A percentile compares a stretch with the other conserved stretches of the same genome.
These are phyloP conservation scores for Limenitis camilla DNA, from an alignment of 2,888 invertebrate genomes.

Conservation along the genomic window DNA sequence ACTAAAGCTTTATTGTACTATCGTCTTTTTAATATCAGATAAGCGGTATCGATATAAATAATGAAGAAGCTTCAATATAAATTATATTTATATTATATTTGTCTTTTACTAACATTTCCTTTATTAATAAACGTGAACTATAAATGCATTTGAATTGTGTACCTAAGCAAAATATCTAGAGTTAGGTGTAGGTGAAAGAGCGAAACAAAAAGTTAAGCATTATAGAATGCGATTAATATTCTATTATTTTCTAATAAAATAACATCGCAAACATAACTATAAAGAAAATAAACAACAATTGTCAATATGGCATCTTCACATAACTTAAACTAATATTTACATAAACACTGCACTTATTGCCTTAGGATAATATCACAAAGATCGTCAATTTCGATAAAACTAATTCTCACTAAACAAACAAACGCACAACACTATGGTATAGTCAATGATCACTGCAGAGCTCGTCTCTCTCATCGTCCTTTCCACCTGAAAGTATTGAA, in stretches of 20 bases:
- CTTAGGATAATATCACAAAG: conserved; percentile 71
- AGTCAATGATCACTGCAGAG: conserved; percentile 62
- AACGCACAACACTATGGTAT: conserved; percentile 42
- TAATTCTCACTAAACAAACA: conserved; percentile 38
- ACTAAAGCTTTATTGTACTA: not conserved
- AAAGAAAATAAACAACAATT: conserved; percentile 53
- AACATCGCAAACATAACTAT: conserved; percentile 42
- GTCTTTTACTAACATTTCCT: not conserved
- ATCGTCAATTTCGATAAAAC: conserved; percentile 64
- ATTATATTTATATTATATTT: not conserved
- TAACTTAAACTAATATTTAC: conserved; percentile 66
- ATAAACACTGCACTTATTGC: conserved; percentile 49
- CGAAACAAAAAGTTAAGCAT: conserved; percentile 16
- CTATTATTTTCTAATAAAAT: conserved; percentile 29
- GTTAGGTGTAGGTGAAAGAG: conserved; percentile 1
- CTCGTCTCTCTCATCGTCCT: conserved; percentile 68
- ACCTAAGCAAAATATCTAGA: not conserved
- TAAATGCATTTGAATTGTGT: no score
- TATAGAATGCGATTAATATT: conserved; percentile 25
- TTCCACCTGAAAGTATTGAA: conserved; percentile 68
- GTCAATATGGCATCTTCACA: conserved; percentile 54
- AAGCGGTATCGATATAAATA: not conserved
- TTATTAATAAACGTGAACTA: not conserved
- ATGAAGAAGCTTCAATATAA: not conserved
- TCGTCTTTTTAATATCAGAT: not conserved